Evolutionary conservation across 2,888 invertebrate genomes (phyloP).

Genomic region (Loripinus fragilis): DNA sequence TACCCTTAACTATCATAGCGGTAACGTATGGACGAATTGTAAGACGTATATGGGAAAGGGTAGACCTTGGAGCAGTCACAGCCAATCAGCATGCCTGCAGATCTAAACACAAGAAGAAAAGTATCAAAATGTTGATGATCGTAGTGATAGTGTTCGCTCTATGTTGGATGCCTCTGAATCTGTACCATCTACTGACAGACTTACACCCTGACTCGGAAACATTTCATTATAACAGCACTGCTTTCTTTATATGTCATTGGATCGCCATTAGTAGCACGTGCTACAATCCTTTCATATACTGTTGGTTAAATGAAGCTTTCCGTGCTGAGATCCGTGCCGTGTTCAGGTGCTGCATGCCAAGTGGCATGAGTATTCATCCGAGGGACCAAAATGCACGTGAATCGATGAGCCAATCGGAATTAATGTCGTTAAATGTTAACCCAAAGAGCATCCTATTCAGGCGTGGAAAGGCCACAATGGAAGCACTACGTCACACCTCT

Average conservation of each 20-base stretch:
- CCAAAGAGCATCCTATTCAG: slow-evolving; percentile 18
- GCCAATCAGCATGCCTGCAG: slow-evolving; percentile 82
- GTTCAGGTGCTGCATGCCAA: slow-evolving; percentile 74
- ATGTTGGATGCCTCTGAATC: slow-evolving; percentile 85
- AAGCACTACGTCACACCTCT: not conserved
- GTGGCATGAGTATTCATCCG: slow-evolving; percentile 38
- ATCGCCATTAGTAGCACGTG: slow-evolving; percentile 84
- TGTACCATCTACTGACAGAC: slow-evolving; percentile 83
- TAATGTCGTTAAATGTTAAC: slow-evolving; percentile 20
- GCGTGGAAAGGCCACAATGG: slow-evolving; percentile 7
- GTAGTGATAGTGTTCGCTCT: slow-evolving; percentile 84
- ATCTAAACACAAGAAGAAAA: slow-evolving; percentile 82
- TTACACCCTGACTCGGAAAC: slow-evolving; percentile 76
- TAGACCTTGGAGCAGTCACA: slow-evolving; percentile 82
- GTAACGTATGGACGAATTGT: slow-evolving; percentile 83
- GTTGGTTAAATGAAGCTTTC: slow-evolving; percentile 84
- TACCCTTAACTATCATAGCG: slow-evolving; percentile 83
- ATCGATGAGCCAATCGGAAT: slow-evolving; percentile 34
- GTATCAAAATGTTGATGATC: slow-evolving; percentile 84
- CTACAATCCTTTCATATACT: slow-evolving; percentile 85
- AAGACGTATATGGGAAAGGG: slow-evolving; percentile 79
- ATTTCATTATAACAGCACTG: slow-evolving; percentile 81
- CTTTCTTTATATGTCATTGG: slow-evolving; percentile 84
- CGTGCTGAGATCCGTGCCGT: slow-evolving; percentile 77
- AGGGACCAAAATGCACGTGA: slow-evolving; percentile 6